Evolutionary conservation across 53 echinoderm and acorn worm species (phyloP), one percentile per base, ranked within the genome.

Genomic region (Holothuria leucospilota): DNA sequence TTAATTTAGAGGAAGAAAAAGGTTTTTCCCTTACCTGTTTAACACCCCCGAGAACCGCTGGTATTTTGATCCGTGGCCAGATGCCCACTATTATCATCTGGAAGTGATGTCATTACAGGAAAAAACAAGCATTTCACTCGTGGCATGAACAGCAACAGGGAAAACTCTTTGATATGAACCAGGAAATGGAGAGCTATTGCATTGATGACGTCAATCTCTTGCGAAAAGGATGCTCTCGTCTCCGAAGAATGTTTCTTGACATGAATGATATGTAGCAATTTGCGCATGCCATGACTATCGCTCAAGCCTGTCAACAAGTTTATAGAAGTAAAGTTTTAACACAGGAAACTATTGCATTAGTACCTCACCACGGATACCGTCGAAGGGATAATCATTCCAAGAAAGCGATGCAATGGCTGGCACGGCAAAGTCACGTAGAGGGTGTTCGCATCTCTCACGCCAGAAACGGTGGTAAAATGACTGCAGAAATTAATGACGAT

Each of bases 241-340:
- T 49, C 23, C 77, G 77, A 41, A 9, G 77, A 21, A 13, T 20
- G 21, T 75, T 75, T 26, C 20, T 75, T 14, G 77, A 39, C 2
- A 41, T 41, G 42, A 51, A 49, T 20, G 34, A 24, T 25, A 75
- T 39, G 51, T 39, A 75, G 34, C 77, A 39, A 39, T 75, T 75
- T 75, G 16, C 1, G 0, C 12, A 75, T 41, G 40, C 41, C 46
- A 75, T 75, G 20, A 52, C 59, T 11, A 88, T 93, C n/a, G n/a
- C n/a, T n/a, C n/a, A n/a, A n/a, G n/a, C n/a, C n/a, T n/a, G n/a
- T n/a, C n/a, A n/a, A n/a, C 73, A 84, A 69, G 93, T 93, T 1
- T 93, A 80, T 73, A 56, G 91, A 12, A 62, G 88, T 24, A 69
- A 80, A 24, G 90, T 87, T 20, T n/a, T 93, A 61, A 84, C 69